Percentiles rank a stretch among this genome's conserved stretches.
phyloP scores from a whole-genome alignment of 2,888 invertebrate genomes.

The Lydus trimaculatus region DNA sequence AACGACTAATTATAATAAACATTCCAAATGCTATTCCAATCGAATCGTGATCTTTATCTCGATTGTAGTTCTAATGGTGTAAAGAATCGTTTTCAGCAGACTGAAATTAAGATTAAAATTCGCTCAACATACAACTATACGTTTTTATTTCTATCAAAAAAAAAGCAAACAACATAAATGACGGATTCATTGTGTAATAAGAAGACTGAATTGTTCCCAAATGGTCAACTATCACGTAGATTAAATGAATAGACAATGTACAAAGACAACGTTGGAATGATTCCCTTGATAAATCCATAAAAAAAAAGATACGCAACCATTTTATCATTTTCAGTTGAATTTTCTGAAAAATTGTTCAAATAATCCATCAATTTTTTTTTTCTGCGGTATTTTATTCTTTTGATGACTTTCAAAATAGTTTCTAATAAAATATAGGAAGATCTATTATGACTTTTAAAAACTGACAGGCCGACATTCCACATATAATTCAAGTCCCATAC shows the following conservation, averaged over 20 bases:
- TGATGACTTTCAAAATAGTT: background rate
- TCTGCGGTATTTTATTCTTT: background rate
- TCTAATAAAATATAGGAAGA: background rate
- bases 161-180: background rate
- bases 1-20: background rate
- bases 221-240: background rate
- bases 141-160: background rate
- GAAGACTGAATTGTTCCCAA: background rate
- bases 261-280: background rate
- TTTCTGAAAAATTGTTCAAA: background rate
- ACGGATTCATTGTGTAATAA: conserved; percentile 3
- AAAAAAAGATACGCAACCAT: background rate
- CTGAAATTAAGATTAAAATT: no score
- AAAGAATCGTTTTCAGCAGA: no score
- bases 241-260: background rate
- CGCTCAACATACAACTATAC: background rate
- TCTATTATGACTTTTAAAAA: background rate
- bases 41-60: background rate
- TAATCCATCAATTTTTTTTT: background rate
- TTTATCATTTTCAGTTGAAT: background rate
- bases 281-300: background rate
- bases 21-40: background rate
- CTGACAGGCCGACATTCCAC: background rate
- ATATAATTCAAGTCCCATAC: background rate
- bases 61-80: no score